Evolutionary conservation across 2,888 invertebrate genomes (phyloP).

Genomic region (Netelia virgata): DNA sequence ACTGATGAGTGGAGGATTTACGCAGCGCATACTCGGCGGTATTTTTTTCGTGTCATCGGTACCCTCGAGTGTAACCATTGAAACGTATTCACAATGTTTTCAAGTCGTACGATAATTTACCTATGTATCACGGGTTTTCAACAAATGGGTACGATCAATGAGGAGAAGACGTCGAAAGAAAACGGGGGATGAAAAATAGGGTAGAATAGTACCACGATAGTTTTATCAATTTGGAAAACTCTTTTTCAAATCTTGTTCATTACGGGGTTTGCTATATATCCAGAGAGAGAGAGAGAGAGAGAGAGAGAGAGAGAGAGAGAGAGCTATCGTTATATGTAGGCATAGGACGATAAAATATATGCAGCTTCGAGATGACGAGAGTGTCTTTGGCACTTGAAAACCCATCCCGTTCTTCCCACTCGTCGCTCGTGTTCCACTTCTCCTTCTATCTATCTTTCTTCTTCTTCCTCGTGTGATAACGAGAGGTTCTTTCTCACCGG

Average conservation of each 20-base stretch:
- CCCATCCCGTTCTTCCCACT: background rate
- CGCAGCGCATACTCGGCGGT: background rate
- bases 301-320: no score
- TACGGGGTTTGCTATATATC: no score
- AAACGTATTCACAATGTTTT: background rate
- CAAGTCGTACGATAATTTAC: background rate
- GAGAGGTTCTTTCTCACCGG: conserved; percentile 48
- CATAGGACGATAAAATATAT: background rate
- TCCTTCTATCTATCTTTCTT: background rate
- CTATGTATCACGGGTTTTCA: background rate
- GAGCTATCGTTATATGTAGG: no score
- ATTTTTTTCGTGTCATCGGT: background rate
- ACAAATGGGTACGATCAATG: background rate
- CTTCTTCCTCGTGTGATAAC: conserved; percentile 53
- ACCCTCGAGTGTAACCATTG: conserved; percentile 20
- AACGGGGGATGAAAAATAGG: no score
- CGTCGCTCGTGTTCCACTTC: conserved; percentile 8
- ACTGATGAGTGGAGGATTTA: background rate
- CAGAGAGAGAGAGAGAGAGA: no score
- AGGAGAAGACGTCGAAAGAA: background rate
- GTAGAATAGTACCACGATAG: no score
- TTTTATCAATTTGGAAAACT: no score
- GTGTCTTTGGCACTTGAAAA: conserved; percentile 16
- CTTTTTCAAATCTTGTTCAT: no score
- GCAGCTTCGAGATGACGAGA: background rate